These are phyloP conservation scores for Caloenas nicobarica DNA, from an alignment of 2,113 vertebrate species.

Conservation along the genomic window DNA sequence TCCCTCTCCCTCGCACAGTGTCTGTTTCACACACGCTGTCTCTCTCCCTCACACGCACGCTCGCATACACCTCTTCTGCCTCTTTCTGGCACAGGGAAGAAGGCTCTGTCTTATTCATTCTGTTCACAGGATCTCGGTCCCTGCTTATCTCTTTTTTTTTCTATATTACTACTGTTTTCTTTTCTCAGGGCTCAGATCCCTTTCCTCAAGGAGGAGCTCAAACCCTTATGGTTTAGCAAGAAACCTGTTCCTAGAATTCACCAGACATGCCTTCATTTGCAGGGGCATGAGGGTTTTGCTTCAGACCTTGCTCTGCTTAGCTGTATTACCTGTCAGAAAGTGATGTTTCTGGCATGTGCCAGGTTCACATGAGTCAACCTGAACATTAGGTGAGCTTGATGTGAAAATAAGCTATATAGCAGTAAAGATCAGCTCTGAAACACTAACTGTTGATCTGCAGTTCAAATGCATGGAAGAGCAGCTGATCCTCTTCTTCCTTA, in stretches of 20 bases:
- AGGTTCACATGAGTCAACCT: neutral
- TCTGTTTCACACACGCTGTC: neutral
- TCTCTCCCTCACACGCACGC: neutral
- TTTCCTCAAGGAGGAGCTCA: neutral
- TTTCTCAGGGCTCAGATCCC: neutral
- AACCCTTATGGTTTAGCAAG: neutral
- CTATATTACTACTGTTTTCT: neutral
- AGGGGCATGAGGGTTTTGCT: neutral
- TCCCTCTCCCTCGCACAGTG: neutral
- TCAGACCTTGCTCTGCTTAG: neutral
- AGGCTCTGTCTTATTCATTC: neutral
- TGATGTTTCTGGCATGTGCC: neutral
- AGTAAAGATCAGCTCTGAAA: conserved; percentile 1
- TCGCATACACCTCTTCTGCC: neutral
- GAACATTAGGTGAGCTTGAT: neutral
- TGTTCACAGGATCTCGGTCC: neutral
- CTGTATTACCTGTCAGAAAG: neutral
- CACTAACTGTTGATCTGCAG: neutral
- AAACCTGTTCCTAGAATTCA: neutral
- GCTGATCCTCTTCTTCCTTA: neutral
- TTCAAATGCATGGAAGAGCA: neutral
- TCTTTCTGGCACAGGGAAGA: neutral
- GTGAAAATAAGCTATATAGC: neutral
- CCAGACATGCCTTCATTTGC: neutral
- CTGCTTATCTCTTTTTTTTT: neutral